These are phyloP conservation scores for Perca flavescens DNA, from an alignment of 2,113 vertebrate species.

Conservation along the genomic window DNA sequence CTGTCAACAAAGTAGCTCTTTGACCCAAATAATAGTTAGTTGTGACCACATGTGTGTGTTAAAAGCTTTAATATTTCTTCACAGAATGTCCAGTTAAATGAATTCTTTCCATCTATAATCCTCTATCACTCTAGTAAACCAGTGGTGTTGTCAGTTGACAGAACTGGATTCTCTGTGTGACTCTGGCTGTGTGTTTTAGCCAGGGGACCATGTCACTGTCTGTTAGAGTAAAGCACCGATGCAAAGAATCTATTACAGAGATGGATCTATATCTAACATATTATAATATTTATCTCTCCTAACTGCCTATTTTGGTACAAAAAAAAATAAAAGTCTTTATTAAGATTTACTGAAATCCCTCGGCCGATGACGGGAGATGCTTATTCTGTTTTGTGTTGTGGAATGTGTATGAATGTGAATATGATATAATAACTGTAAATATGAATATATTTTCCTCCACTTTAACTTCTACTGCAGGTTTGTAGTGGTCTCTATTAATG, in stretches of 20 bases:
- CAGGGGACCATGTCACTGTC: slow-evolving; percentile 71
- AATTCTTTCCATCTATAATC: slow-evolving; percentile 18
- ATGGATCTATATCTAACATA: slow-evolving; percentile 91
- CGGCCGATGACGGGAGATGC: slow-evolving; percentile 83
- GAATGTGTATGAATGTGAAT: slow-evolving; percentile 83
- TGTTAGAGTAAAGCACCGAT: slow-evolving; percentile 86
- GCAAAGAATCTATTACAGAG: slow-evolving; percentile 89
- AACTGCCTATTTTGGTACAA: slow-evolving; percentile 99
- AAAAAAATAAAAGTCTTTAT: slow-evolving; percentile 91
- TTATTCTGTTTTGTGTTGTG: slow-evolving; percentile 90
- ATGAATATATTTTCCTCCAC: slow-evolving; percentile 85
- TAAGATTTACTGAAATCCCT: slow-evolving; percentile 91
- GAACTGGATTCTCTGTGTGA: slow-evolving; percentile 59
- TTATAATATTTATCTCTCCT: slow-evolving; percentile 95
- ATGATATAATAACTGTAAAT: slow-evolving; percentile 74
- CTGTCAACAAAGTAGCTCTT: slow-evolving; percentile 53
- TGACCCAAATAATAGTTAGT: slow-evolving; percentile 10
- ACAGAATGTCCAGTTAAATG: slow-evolving; percentile 45
- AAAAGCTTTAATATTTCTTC: slow-evolving; percentile 57
- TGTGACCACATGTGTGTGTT: slow-evolving; percentile 53
- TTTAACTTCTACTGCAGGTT: slow-evolving; percentile 78
- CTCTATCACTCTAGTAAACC: slow-evolving; percentile 23
- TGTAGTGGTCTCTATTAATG: slow-evolving; percentile 44
- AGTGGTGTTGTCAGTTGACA: slow-evolving; percentile 46
- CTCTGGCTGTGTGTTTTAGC: slow-evolving; percentile 65